phyloP scores from a whole-genome alignment of 2,888 invertebrate genomes.

The Dinocampus coccinellae region DNA sequence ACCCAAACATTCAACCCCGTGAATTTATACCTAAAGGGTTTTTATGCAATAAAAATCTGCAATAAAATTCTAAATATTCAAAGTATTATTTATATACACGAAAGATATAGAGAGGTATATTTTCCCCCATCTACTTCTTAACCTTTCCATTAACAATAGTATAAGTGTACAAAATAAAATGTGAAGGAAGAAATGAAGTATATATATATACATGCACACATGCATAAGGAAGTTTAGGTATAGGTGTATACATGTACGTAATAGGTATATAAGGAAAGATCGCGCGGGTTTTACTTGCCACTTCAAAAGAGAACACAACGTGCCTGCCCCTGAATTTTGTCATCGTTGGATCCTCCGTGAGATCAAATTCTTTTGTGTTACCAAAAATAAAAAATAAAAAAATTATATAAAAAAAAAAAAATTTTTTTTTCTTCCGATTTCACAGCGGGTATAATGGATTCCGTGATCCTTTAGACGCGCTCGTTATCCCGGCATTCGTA shows the following conservation, averaged over 20 bases:
- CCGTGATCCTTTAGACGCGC: conserved; percentile 67
- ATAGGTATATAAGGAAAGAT: conserved; percentile 34
- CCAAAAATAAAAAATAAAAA: too few species aligned
- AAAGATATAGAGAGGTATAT: background rate
- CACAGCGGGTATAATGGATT: conserved; percentile 64
- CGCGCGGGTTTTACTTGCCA: conserved; percentile 42
- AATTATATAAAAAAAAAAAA: too few species aligned
- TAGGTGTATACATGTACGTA: conserved; percentile 31
- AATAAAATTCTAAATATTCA: conserved; percentile 39
- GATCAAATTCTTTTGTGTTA: conserved; percentile 58
- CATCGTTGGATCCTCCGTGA: conserved; percentile 60
- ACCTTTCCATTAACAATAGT: background rate
- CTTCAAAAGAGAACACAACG: conserved; percentile 46
- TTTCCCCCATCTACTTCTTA: background rate
- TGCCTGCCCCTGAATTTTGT: conserved; percentile 58
- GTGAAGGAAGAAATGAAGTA: conserved; percentile 15
- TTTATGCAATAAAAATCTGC: conserved; percentile 42
- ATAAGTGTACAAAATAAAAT: conserved; percentile 17
- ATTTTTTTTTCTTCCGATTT: conserved; percentile 60
- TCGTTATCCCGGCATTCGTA: conserved; percentile 66
- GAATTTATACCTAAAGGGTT: background rate
- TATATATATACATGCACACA: conserved; percentile 17
- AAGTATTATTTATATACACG: conserved; percentile 8
- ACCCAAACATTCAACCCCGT: too few species aligned
- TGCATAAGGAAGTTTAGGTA: background rate